A percentile compares a stretch with the other conserved stretches of the same genome.
Evolutionary conservation across 2,888 invertebrate species (phyloP).

Genomic region (Litoditis marina): DNA sequence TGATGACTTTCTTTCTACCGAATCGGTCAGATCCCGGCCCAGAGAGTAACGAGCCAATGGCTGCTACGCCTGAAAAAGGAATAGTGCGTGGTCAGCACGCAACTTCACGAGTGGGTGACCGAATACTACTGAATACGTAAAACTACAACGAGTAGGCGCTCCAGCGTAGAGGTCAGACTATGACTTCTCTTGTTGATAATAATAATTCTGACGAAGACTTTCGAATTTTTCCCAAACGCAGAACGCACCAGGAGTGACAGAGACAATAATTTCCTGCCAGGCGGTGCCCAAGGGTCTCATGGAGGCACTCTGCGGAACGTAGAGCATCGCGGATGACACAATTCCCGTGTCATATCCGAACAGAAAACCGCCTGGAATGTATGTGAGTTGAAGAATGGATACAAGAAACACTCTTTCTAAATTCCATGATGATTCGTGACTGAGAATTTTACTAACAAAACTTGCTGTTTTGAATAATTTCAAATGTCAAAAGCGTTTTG

Average conservation of each 20-base stretch:
- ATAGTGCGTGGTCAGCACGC: too few species aligned
- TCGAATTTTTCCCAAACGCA: too few species aligned
- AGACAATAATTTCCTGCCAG: constrained; percentile 51
- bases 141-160: too few species aligned
- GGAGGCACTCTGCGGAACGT: constrained; percentile 22
- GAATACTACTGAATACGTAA: too few species aligned
- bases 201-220: too few species aligned
- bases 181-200: too few species aligned
- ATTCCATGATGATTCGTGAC: background rate
- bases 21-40: constrained; percentile 65
- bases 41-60: constrained; percentile 28
- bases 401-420: too few species aligned
- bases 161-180: too few species aligned
- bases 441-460: background rate
- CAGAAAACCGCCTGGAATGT: constrained; percentile 21
- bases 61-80: constrained; percentile 29
- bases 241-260: constrained; percentile 34
- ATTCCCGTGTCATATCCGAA: constrained; percentile 67
- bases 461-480: background rate
- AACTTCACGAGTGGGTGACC: too few species aligned
- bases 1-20: constrained; percentile 66
- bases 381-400: too few species aligned
- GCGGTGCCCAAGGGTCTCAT: constrained; percentile 37
- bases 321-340: constrained; percentile 64
- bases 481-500: background rate